Evolutionary conservation across 1,140 invertebrate genomes (phyloP).

Genomic region (Meloidogyne exigua): DNA sequence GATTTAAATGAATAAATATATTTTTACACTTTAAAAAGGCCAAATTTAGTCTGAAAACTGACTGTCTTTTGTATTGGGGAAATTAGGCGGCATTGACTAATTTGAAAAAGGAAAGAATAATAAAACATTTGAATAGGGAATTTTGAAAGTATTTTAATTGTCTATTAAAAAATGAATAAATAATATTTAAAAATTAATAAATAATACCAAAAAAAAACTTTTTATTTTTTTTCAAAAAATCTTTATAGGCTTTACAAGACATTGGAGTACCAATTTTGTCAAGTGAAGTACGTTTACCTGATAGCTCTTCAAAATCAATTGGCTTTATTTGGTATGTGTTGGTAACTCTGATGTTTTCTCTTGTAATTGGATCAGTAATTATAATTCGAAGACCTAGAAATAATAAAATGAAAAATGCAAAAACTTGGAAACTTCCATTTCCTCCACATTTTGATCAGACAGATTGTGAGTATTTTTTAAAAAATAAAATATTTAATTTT

Average conservation of each 20-base stretch:
- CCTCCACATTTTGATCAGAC: not conserved
- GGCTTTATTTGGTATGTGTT: not conserved
- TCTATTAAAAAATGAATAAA: too few relatives aligned
- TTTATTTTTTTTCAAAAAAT: not conserved
- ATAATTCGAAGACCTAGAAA: slow-evolving; percentile 4
- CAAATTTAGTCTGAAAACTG: not conserved
- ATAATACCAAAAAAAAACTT: too few relatives aligned
- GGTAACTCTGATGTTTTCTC: not conserved
- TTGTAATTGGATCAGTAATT: slow-evolving; percentile 11
- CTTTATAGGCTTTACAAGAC: slow-evolving; percentile 7
- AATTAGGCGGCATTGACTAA: not conserved
- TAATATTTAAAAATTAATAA: too few relatives aligned
- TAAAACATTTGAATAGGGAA: not conserved
- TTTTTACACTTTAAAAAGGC: not conserved
- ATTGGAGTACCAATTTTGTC: slow-evolving; percentile 14
- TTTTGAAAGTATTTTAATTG: too few relatives aligned
- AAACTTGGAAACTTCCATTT: slow-evolving; percentile 12
- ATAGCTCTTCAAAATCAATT: not conserved
- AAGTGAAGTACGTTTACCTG: not conserved
- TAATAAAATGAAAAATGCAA: slow-evolving; percentile 7
- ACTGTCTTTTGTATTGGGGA: not conserved
- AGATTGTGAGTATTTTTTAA: not conserved
- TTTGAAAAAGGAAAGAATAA: not conserved
- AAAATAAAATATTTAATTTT: not conserved
- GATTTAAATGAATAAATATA: not conserved